A percentile compares a stretch with the other conserved stretches of the same genome.
These are phyloP conservation scores for Trogon melanurus DNA, from an alignment of 2,113 vertebrate species.

Conservation along the genomic window DNA sequence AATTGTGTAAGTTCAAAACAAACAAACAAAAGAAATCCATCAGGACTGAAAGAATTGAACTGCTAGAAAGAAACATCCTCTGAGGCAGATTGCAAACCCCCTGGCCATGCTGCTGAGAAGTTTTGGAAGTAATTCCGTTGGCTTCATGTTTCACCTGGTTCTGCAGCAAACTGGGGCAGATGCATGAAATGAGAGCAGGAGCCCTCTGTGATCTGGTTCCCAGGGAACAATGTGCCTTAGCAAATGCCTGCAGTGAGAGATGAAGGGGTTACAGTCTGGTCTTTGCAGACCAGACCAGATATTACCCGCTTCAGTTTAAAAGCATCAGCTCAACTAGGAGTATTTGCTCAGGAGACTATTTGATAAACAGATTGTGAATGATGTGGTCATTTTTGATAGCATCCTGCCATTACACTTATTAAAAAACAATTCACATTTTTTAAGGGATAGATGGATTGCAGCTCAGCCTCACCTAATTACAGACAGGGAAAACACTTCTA, in stretches of 20 bases:
- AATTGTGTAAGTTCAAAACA: background rate
- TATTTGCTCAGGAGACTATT: background rate
- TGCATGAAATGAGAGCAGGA: background rate
- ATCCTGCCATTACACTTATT: background rate
- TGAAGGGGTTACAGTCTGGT: background rate
- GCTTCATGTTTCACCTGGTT: background rate
- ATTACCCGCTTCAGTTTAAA: conserved; percentile 47
- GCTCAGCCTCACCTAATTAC: background rate
- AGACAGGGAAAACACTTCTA: background rate
- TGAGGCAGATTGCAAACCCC: background rate
- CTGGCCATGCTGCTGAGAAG: background rate
- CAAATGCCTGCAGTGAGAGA: background rate
- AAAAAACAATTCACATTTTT: background rate
- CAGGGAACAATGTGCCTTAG: background rate
- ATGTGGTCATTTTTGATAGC: background rate
- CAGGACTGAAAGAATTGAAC: background rate
- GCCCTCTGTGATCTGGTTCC: background rate
- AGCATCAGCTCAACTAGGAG: conserved; percentile 12
- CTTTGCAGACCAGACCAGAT: conserved; percentile 16
- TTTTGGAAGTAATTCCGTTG: background rate
- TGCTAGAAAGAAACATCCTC: background rate
- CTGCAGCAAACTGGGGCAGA: conserved; percentile 8
- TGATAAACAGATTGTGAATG: conserved; percentile 20
- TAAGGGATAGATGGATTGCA: background rate
- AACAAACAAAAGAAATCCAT: background rate